phyloP scores from a whole-genome alignment of 2,113 vertebrate genomes.

The Pluvianellus socialis region DNA sequence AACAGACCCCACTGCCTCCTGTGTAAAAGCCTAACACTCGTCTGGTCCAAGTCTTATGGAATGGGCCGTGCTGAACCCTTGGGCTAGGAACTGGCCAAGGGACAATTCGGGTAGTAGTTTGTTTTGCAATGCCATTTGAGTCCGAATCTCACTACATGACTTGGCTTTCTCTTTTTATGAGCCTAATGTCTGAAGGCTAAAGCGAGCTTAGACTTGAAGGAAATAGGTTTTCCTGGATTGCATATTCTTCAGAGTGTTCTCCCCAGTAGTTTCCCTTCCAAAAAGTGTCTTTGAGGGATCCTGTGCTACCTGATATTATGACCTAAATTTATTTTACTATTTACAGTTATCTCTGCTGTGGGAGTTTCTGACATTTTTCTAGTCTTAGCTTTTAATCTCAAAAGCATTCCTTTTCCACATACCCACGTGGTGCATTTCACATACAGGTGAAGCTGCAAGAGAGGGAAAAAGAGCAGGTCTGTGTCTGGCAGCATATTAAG shows the following conservation, averaged over 20 bases:
- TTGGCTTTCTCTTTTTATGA: not conserved
- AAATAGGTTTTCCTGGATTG: not conserved
- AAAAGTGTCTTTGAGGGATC: not conserved
- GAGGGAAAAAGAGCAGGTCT: not conserved
- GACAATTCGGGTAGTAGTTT: not conserved
- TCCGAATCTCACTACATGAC: accelerated
- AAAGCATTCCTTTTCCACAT: not conserved
- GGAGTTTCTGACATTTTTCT: not conserved
- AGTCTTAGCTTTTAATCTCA: not conserved
- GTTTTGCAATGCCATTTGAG: not conserved
- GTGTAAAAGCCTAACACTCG: not conserved
- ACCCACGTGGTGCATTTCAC: not conserved
- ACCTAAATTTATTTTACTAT: not conserved
- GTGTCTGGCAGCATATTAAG: not conserved
- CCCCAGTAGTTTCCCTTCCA: not conserved
- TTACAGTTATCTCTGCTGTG: not conserved
- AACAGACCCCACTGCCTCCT: not conserved
- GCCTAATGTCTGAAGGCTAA: not conserved
- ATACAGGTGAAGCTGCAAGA: not conserved
- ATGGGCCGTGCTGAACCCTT: not conserved
- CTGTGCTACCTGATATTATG: not conserved
- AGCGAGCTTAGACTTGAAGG: not conserved
- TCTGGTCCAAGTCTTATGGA: not conserved
- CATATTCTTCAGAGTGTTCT: not conserved
- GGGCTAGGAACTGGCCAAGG: not conserved